Conservation (phyloP, 2,888 invertebrate genomes). For the Metopia argyrocephala region DNA sequence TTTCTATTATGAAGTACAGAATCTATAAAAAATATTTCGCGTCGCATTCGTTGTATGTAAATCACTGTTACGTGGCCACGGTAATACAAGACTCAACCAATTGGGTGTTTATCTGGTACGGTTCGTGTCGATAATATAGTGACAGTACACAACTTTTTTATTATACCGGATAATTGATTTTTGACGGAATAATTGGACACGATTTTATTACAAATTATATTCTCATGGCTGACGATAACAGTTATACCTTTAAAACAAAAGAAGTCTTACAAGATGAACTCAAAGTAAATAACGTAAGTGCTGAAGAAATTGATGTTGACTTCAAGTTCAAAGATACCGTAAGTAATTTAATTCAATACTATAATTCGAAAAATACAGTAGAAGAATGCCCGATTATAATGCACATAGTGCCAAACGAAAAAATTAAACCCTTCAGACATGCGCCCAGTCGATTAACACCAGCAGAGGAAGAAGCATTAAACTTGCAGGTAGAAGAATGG, state of each 20-base stretch:
- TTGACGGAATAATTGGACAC: conserved; percentile 18
- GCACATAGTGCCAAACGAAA: conserved; percentile 8
- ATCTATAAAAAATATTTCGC: conserved; percentile 20
- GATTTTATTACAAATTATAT: conserved; percentile 24
- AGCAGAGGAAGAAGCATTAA: conserved; percentile 1
- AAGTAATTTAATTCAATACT: conserved; percentile 50
- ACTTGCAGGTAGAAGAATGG: background rate
- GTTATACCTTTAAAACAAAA: background rate
- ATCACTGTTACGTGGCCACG: conserved; percentile 4
- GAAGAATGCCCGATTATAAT: background rate
- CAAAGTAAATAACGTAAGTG: conserved; percentile 18
- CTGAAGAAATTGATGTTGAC: conserved; percentile 14
- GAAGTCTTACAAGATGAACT: background rate
- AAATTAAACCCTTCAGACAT: conserved; percentile 10
- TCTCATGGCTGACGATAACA: conserved; percentile 40
- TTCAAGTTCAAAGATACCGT: conserved; percentile 35
- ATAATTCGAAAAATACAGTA: conserved; percentile 19
- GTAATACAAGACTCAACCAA: conserved; percentile 61
- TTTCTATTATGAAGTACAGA: conserved; percentile 24
- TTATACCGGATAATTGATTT: conserved; percentile 20
- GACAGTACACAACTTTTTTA: conserved; percentile 6
- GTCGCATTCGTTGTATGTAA: background rate
- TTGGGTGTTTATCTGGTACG: conserved; percentile 51
- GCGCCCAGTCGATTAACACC: conserved; percentile 4
- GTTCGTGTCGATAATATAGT: background rate